Conservation (phyloP, 2,888 invertebrate genomes). For the Labia minor region DNA sequence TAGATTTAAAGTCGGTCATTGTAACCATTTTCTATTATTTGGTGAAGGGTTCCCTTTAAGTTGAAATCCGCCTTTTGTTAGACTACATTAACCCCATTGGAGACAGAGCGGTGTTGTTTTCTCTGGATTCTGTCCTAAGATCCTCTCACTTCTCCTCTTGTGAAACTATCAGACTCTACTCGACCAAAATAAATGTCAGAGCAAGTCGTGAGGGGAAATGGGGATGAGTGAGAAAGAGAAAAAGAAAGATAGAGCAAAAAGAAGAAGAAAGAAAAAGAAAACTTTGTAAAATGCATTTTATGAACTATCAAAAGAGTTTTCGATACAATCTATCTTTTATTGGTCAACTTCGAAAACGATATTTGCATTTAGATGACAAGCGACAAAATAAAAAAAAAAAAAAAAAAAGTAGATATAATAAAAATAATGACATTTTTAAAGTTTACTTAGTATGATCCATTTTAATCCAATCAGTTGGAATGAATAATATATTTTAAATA, state of each 20-base stretch:
- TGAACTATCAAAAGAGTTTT: neutral
- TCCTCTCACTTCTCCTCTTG: neutral
- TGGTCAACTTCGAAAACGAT: neutral
- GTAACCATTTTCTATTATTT: neutral
- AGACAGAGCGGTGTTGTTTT: neutral
- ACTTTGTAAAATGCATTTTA: constrained; percentile 3
- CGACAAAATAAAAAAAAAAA: too few relatives aligned
- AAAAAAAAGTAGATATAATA: too few relatives aligned
- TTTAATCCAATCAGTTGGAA: too few relatives aligned
- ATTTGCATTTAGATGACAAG: constrained; percentile 6
- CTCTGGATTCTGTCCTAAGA: neutral
- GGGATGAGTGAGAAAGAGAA: constrained; percentile 8
- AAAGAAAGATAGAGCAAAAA: neutral
- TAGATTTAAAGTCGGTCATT: neutral
- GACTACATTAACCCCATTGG: constrained; percentile 13
- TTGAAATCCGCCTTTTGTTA: constrained; percentile 7
- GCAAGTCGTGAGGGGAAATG: neutral
- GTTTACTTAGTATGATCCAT: too few relatives aligned
- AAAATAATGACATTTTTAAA: too few relatives aligned
- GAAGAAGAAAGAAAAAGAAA: constrained; percentile 13
- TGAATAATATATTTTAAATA: too few relatives aligned
- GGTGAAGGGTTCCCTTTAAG: neutral
- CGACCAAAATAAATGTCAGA: neutral
- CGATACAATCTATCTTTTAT: constrained; percentile 5
- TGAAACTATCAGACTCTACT: neutral